Base-by-base conservation (phyloP, 2,797 vertebrate genomes). In the Lutjanus campechanus region DNA sequence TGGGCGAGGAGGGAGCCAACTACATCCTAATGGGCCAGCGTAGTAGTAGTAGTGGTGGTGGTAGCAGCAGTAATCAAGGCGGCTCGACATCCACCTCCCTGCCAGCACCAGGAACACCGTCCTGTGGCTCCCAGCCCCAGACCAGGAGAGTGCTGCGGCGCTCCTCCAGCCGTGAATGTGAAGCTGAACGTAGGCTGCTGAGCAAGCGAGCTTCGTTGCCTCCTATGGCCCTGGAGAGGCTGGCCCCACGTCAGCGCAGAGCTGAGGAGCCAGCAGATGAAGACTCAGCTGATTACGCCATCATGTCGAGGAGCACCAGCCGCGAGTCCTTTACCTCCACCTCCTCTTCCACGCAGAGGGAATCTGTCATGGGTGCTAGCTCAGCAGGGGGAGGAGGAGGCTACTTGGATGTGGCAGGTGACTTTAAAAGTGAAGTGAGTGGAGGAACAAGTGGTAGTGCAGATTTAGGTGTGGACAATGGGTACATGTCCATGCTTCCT, bases 401-500 rank as follows among this genome's bases (percentile, higher is more conserved):
- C 40, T 96, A 96, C 84, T 76, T 96, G 66, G 95, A 96, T 65
- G 92, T 96, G 56, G 89, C 92, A 1, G 90, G 89, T 36, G 94
- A 95, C 58, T 88, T 92, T 16, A 94, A 91, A 88, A 65, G 22
- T 70, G 94, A 95, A 68, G 90, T 55, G 0, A 82, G 71, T 20
- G 92, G 70, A 43, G 93, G 67, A 54, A 61, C 76, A 13, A 46
- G 77, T 58, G 84, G 79, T 44, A 49, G 47, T 53, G 58, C 88
- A 44, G 87, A 91, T 78, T 36, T 93, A 49, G 85, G 77, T 1
- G 73, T 93, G 61, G 96, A 96, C 84, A 96, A 95, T 63, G 95
- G 93, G 15, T 96, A 97, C 81, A 95, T 96, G 96, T 92, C 94
- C 41, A 96, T 96, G 96, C 69, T 96, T 55, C 96, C 96, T 0